A percentile compares a stretch with the other conserved stretches of the same genome.
phyloP scores from a whole-genome alignment of 1,140 invertebrate genomes.

The Latrodectus geometricus region DNA sequence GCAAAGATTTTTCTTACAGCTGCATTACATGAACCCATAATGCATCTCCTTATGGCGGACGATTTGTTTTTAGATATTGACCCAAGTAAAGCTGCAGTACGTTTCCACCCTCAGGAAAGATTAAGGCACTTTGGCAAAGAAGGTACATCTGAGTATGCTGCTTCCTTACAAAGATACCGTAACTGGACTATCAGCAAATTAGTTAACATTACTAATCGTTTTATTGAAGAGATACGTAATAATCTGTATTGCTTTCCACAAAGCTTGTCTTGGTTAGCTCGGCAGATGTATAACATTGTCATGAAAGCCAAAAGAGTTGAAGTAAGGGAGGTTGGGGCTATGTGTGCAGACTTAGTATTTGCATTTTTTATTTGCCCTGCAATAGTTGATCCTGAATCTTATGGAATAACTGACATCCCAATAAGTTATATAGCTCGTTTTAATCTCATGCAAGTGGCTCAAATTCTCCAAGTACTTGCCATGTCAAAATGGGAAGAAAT shows the following conservation, averaged over 20 bases:
- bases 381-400: conserved; percentile 94
- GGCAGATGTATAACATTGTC: conserved; percentile 73
- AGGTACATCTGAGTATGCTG: conserved; percentile 77
- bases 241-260: conserved; percentile 94
- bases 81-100: conserved; percentile 84
- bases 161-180: conserved; percentile 81
- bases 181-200: conserved; percentile 84
- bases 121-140: conserved; percentile 84
- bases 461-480: conserved; percentile 91
- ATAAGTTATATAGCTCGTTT: conserved; percentile 90
- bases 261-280: conserved; percentile 74
- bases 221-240: conserved; percentile 85
- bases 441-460: conserved; percentile 87
- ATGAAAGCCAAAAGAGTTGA: conserved; percentile 69
- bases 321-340: conserved; percentile 75
- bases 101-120: conserved; percentile 79
- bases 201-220: conserved; percentile 82
- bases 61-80: conserved; percentile 94
- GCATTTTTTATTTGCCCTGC: conserved; percentile 96
- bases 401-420: conserved; percentile 90
- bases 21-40: conserved; percentile 89
- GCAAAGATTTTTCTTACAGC: conserved; percentile 93
- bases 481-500: conserved; percentile 85
- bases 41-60: conserved; percentile 92
- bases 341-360: conserved; percentile 94